Evolutionary conservation across 2,113 vertebrate genomes (phyloP), one percentile per base, ranked within the genome.

Genomic region (Muntiacus muntjak): DNA sequence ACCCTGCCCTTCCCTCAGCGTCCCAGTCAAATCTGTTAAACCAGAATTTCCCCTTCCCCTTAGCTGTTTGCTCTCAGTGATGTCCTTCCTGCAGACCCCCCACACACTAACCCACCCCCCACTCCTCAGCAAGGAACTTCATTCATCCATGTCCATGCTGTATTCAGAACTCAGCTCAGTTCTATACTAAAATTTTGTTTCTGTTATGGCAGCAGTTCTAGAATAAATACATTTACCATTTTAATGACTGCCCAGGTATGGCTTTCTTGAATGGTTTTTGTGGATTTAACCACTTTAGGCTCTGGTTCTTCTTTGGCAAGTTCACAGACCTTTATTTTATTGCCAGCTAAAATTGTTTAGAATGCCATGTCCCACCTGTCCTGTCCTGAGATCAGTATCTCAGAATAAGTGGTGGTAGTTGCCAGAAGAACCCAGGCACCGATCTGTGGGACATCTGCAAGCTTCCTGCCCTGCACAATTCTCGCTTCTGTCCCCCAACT

Each of bases 401-500:
- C n/a, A 94, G 54, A 87, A 26, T 23, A 47, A 74, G 9, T 30
- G 33, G 52, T 62, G 5, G 1, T 21, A n/a, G n/a, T 87, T 95
- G 15, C 19, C 8, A 47, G 15, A 43, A 74, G 40, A 89, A 64
- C 3, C 3, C 2, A 60, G 30, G 7, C 62, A 28, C 40, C 0
- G 28, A 25, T 87, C 19, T 57, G 3, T 14, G 40, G 43, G 16
- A 50, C 0, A 13, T 85, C 28, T 76, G 36, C 14, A 28, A 86
- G 16, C 6, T 47, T 90, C 36, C 47, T 64, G 3, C 47, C 7
- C 17, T 40, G 6, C 0, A 12, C 7, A 43, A 4, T 74, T 60
- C 8, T 78, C 5, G 55, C 19, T 7, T 74, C 5, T 7, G 13
- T 57, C 21, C 21, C 6, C 2, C 0, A 5, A 40, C 10, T 83